Evolutionary conservation across 2,797 vertebrate species (phyloP).

Genomic region (Brachyrhaphis roseni): DNA sequence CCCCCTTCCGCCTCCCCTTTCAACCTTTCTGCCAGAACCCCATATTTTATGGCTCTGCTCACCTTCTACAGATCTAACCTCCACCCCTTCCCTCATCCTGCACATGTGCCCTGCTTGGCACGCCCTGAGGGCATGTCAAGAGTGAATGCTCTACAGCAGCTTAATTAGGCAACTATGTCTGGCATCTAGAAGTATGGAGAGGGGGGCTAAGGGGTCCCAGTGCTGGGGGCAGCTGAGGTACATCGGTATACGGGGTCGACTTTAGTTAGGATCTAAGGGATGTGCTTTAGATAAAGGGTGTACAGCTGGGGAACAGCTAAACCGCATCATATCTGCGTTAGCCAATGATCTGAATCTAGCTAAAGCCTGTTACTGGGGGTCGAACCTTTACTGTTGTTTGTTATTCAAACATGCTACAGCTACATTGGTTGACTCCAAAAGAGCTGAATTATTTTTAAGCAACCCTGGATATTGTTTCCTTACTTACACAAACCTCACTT

Average conservation of each 20-base stretch:
- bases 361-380: conserved; percentile 31
- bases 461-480: conserved; percentile 22
- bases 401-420: background rate
- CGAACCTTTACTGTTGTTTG: background rate
- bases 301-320: conserved; percentile 33
- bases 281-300: conserved; percentile 28
- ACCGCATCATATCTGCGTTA: conserved; percentile 29
- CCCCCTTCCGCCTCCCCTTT: background rate
- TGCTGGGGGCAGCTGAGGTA: conserved; percentile 40
- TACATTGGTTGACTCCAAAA: background rate
- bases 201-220: conserved; percentile 25
- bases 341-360: conserved; percentile 30
- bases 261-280: conserved; percentile 21
- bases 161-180: conserved; percentile 68
- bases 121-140: conserved; percentile 70
- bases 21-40: conserved; percentile 10
- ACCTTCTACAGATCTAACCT: conserved; percentile 40
- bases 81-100: conserved; percentile 11
- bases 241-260: conserved; percentile 34
- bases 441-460: background rate
- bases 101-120: conserved; percentile 54
- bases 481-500: conserved; percentile 15
- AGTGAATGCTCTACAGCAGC: conserved; percentile 48
- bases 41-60: conserved; percentile 28
- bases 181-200: conserved; percentile 48